These are phyloP conservation scores for Octonoba sinensis DNA, from an alignment of 2,888 invertebrate species.

Conservation along the genomic window DNA sequence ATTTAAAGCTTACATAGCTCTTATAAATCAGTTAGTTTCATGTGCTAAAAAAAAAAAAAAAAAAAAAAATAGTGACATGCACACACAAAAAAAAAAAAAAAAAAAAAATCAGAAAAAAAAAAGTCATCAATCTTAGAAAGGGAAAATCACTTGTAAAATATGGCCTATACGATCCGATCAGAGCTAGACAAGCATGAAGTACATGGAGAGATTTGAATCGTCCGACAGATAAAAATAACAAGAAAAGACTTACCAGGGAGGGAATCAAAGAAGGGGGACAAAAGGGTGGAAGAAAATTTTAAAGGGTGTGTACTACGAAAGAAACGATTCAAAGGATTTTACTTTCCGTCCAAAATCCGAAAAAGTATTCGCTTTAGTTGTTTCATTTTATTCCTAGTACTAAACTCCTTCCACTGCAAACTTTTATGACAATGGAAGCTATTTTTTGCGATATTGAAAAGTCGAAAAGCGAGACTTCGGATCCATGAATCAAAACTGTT, in stretches of 20 bases:
- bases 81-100: too few relatives aligned
- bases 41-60: too few relatives aligned
- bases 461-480: slow-evolving; percentile 9
- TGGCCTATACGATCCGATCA: slow-evolving; percentile 26
- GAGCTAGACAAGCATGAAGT: slow-evolving; percentile 27
- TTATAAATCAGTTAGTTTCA: too few relatives aligned
- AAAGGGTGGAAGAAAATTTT: slow-evolving; percentile 8
- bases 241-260: slow-evolving; percentile 24
- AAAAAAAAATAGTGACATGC: too few relatives aligned
- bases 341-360: slow-evolving; percentile 23
- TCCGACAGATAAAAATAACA: slow-evolving; percentile 13
- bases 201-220: slow-evolving; percentile 22
- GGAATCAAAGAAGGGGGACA: not conserved
- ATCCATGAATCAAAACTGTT: slow-evolving; percentile 34
- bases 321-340: slow-evolving; percentile 48
- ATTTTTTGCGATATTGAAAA: slow-evolving; percentile 35
- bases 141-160: slow-evolving; percentile 44
- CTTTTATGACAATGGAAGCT: slow-evolving; percentile 39
- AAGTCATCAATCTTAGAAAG: not conserved
- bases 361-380: not conserved
- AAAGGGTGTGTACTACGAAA: slow-evolving; percentile 34
- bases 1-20: too few relatives aligned
- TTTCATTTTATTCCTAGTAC: slow-evolving; percentile 23
- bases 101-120: too few relatives aligned
- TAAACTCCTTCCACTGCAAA: slow-evolving; percentile 27